phyloP scores from a whole-genome alignment of 1,140 invertebrate species.

The Eupristina koningsbergeri region DNA sequence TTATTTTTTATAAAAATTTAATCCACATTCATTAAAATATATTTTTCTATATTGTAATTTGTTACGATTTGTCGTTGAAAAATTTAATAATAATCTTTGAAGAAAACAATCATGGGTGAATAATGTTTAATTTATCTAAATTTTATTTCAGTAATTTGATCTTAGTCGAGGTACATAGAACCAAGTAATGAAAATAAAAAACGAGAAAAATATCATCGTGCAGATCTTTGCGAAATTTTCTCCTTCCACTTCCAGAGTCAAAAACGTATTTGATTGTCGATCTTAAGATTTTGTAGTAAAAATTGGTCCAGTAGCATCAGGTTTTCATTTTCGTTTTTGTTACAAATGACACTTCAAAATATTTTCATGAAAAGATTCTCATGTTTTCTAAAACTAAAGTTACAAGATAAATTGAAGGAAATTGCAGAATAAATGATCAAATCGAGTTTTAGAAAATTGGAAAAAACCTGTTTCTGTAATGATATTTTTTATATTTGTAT shows the following conservation, averaged over 20 bases:
- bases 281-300: not conserved
- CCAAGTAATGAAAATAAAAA: not conserved
- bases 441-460: not conserved
- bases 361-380: not conserved
- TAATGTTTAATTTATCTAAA: not conserved
- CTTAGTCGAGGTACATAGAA: not conserved
- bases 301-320: not conserved
- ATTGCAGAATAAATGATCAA: not conserved
- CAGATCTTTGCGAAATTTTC: not conserved
- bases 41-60: not conserved
- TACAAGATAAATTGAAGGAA: no score
- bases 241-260: not conserved
- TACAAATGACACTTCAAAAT: not conserved
- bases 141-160: not conserved
- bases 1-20: not conserved
- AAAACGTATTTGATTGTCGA: slow-evolving; percentile 4
- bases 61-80: not conserved
- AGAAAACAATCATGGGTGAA: not conserved
- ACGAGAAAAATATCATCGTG: slow-evolving; percentile 9
- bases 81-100: not conserved
- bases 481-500: no score
- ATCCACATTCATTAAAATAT: not conserved
- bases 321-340: not conserved
- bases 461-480: not conserved
- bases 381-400: not conserved